Conservation (phyloP, 1,140 invertebrate species). For the Hyposmocoma kahamanoa region DNA sequence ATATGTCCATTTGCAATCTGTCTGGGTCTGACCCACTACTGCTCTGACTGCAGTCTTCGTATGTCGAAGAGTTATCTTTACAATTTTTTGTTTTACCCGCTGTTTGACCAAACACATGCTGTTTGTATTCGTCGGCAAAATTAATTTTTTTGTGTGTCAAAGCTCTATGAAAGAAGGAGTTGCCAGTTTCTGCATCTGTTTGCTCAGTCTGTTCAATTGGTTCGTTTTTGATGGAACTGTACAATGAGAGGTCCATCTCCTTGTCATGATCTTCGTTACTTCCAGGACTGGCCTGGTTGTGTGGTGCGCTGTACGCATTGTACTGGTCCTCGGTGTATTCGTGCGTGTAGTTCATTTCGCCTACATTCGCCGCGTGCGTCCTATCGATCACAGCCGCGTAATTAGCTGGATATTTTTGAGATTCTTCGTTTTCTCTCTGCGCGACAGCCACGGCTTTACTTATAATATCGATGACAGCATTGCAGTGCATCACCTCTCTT, state of each 20-base stretch:
- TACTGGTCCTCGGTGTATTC: slow-evolving; percentile 56
- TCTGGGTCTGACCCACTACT: slow-evolving; percentile 71
- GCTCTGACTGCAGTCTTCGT: slow-evolving; percentile 69
- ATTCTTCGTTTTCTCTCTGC: slow-evolving; percentile 66
- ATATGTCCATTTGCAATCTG: slow-evolving; percentile 71
- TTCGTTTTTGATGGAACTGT: slow-evolving; percentile 50
- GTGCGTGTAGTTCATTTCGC: slow-evolving; percentile 34
- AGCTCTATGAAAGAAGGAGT: slow-evolving; percentile 35
- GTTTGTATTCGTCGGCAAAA: slow-evolving; percentile 54
- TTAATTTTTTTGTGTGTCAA: slow-evolving; percentile 35
- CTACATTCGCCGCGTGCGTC: slow-evolving; percentile 27
- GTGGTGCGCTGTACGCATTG: slow-evolving; percentile 28
- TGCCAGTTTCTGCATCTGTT: slow-evolving; percentile 25
- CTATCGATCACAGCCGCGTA: slow-evolving; percentile 52
- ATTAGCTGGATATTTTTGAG: slow-evolving; percentile 50
- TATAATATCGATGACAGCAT: slow-evolving; percentile 70
- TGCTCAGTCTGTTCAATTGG: slow-evolving; percentile 35
- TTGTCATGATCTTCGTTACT: slow-evolving; percentile 60
- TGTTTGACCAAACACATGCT: slow-evolving; percentile 38
- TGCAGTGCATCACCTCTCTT: slow-evolving; percentile 69
- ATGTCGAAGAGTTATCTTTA: slow-evolving; percentile 51
- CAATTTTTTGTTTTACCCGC: slow-evolving; percentile 24
- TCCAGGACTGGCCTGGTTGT: slow-evolving; percentile 35
- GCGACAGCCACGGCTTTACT: slow-evolving; percentile 67
- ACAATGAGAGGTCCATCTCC: slow-evolving; percentile 68